Evolutionary conservation across 2,797 vertebrate species (phyloP).

Genomic region (Rhinoraja longicauda): DNA sequence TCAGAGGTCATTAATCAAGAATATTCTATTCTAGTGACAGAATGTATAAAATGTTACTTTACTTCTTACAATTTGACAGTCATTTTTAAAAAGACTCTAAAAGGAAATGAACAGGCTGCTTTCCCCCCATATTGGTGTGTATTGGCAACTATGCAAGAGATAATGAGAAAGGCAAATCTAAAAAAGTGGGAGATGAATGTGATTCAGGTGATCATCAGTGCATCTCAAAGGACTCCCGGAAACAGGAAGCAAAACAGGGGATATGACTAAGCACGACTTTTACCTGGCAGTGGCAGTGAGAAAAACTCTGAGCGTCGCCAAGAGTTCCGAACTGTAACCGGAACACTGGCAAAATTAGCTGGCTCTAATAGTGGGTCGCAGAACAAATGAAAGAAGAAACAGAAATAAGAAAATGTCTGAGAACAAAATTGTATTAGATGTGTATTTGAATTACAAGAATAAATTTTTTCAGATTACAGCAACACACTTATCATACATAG

Average conservation of each 20-base stretch:
- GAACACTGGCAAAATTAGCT: slow-evolving; percentile 61
- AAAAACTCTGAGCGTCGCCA: slow-evolving; percentile 85
- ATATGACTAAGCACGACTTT: slow-evolving; percentile 51
- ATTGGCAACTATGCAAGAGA: slow-evolving; percentile 55
- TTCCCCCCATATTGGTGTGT: not conserved
- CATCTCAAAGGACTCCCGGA: slow-evolving; percentile 39
- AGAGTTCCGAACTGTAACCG: slow-evolving; percentile 74
- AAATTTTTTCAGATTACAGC: not conserved
- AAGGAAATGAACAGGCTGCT: not conserved
- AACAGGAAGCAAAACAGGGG: slow-evolving; percentile 42
- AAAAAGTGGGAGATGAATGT: slow-evolving; percentile 46
- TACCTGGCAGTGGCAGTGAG: slow-evolving; percentile 81
- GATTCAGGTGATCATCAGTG: slow-evolving; percentile 43
- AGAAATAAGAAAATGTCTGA: slow-evolving; percentile 43
- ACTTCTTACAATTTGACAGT: not conserved
- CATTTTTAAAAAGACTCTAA: not conserved
- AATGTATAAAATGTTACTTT: not conserved
- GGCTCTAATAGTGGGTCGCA: slow-evolving; percentile 62
- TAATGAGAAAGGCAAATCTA: slow-evolving; percentile 47
- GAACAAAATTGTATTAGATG: slow-evolving; percentile 8
- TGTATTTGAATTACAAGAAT: not conserved
- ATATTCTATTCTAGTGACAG: not conserved
- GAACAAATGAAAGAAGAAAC: slow-evolving; percentile 56
- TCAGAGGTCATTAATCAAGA: not conserved
- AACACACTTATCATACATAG: not conserved